Evolutionary conservation across 2,113 vertebrate genomes (phyloP).

Genomic region (Numida meleagris): DNA sequence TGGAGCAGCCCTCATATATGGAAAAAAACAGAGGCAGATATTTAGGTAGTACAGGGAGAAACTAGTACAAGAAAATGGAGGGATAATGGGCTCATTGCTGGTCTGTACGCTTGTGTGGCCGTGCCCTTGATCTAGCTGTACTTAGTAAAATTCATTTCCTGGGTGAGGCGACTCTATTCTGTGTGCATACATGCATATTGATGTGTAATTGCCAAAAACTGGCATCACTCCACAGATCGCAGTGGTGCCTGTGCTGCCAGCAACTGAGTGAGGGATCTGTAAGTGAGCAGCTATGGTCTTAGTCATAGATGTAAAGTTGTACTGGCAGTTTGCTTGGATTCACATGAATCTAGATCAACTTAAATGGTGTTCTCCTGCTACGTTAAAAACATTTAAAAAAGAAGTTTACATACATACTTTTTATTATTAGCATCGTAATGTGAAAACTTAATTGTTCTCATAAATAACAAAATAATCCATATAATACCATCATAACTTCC

Average conservation of each 20-base stretch:
- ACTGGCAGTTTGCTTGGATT: background rate
- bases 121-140: background rate
- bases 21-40: background rate
- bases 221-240: background rate
- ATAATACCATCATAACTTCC: too few relatives aligned
- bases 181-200: background rate
- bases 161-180: background rate
- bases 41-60: background rate
- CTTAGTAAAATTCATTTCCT: background rate
- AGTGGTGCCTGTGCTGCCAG: background rate
- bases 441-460: too few relatives aligned
- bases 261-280: background rate
- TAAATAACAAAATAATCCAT: too few relatives aligned
- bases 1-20: background rate
- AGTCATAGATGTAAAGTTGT: background rate
- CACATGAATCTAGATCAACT: background rate
- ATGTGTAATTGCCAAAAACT: background rate
- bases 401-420: background rate
- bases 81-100: background rate
- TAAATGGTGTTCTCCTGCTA: background rate
- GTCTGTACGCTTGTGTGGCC: background rate
- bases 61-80: background rate
- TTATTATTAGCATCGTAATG: too few relatives aligned
- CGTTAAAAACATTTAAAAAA: background rate
- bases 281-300: background rate